Evolutionary conservation across 2,888 invertebrate genomes (phyloP).

Genomic region (Idaea biselata): DNA sequence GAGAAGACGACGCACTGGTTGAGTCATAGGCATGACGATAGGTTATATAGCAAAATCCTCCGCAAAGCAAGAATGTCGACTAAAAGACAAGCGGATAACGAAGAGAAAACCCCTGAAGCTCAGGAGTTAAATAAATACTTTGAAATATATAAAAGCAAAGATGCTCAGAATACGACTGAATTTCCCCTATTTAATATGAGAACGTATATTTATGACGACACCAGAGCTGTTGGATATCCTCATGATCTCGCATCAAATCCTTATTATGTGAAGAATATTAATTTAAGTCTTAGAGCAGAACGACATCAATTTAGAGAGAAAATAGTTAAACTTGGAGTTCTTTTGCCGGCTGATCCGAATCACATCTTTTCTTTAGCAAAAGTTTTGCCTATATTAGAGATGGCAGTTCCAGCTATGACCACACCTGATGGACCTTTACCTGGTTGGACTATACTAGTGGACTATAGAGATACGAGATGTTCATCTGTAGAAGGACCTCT

Average conservation of each 20-base stretch:
- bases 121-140: constrained; percentile 57
- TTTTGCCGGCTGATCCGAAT: constrained; percentile 81
- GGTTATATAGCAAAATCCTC: constrained; percentile 39
- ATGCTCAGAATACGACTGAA: constrained; percentile 49
- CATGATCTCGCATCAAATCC: constrained; percentile 61
- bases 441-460: constrained; percentile 85
- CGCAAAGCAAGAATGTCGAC: constrained; percentile 44
- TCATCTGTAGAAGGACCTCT: constrained; percentile 89
- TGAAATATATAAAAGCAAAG: constrained; percentile 53
- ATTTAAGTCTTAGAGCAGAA: constrained; percentile 62
- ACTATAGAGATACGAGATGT: constrained; percentile 87
- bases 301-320: constrained; percentile 63
- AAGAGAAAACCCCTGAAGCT: constrained; percentile 48
- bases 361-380: constrained; percentile 84
- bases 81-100: constrained; percentile 46
- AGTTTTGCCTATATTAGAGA: constrained; percentile 85
- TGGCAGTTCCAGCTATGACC: constrained; percentile 84
- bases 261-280: constrained; percentile 65
- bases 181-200: constrained; percentile 37
- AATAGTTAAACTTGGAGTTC: constrained; percentile 82
- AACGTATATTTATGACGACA: constrained; percentile 47
- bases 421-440: constrained; percentile 81
- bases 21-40: constrained; percentile 45
- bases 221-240: constrained; percentile 58
- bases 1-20: constrained; percentile 44